phyloP scores from a whole-genome alignment of 2,888 invertebrate genomes.

The Cantharis flavilabris region DNA sequence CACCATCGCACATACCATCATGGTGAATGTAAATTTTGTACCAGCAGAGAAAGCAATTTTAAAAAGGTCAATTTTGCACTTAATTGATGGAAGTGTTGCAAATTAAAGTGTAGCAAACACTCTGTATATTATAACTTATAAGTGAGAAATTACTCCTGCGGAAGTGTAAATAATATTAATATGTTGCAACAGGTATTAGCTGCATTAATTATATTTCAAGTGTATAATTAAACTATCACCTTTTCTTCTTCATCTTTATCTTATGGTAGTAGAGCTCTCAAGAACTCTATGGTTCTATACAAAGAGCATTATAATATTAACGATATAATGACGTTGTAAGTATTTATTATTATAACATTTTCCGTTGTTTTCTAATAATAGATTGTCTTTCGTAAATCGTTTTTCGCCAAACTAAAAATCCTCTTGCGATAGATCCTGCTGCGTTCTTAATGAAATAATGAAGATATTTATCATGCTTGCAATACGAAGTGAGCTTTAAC shows the following conservation, averaged over 20 bases:
- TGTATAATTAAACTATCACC: background rate
- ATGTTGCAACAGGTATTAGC: background rate
- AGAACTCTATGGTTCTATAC: background rate
- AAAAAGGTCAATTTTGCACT: too few species aligned
- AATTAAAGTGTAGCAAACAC: too few species aligned
- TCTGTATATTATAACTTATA: background rate
- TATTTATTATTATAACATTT: background rate
- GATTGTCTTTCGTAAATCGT: background rate
- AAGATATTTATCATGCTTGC: background rate
- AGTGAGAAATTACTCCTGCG: background rate
- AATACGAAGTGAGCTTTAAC: background rate
- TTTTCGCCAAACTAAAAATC: background rate
- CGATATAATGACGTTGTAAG: background rate
- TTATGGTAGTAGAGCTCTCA: background rate
- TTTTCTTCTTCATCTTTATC: background rate
- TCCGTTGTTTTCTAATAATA: background rate
- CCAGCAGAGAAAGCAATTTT: too few species aligned
- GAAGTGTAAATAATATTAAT: background rate
- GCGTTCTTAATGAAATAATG: background rate
- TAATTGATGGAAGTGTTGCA: too few species aligned
- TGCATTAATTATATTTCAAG: background rate
- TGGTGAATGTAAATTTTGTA: background rate
- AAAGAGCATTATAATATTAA: background rate
- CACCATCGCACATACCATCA: conserved; percentile 50
- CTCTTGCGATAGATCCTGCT: background rate